A percentile compares a stretch with the other conserved stretches of the same genome.
These are phyloP conservation scores for Drosophila erecta DNA, from an alignment of 1,140 invertebrate species.

Conservation along the genomic window DNA sequence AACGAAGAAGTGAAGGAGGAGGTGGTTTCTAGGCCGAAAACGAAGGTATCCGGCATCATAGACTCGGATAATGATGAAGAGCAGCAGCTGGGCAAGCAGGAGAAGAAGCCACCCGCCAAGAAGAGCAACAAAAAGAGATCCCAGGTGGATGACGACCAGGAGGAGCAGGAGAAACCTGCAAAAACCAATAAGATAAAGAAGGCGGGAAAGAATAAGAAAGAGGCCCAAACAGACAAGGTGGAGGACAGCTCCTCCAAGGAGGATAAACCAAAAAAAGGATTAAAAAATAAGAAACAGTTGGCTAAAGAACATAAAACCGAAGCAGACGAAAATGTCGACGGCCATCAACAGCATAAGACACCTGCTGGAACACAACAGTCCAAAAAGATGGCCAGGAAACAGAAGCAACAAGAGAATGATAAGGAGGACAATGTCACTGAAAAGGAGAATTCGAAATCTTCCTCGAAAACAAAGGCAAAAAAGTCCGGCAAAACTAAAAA, in stretches of 20 bases:
- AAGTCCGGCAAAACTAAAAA: not conserved
- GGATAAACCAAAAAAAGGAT: not conserved
- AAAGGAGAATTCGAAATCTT: not conserved
- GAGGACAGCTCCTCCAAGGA: not conserved
- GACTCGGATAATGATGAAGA: slow-evolving; percentile 60
- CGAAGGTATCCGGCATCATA: slow-evolving; percentile 49
- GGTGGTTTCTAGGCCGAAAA: slow-evolving; percentile 11
- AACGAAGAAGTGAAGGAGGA: slow-evolving; percentile 8
- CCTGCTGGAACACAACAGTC: not conserved
- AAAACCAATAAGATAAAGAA: not conserved
- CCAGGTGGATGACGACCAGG: not conserved
- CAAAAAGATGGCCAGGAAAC: not conserved
- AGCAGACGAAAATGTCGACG: not conserved
- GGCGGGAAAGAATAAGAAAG: not conserved
- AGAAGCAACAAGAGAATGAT: not conserved
- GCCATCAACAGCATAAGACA: too few species aligned
- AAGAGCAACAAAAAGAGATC: slow-evolving; percentile 6
- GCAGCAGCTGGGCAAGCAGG: not conserved
- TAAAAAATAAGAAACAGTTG: slow-evolving; percentile 17
- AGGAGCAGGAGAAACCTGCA: slow-evolving; percentile 13
- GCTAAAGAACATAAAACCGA: too few species aligned
- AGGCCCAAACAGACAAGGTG: not conserved
- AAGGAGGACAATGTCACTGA: not conserved
- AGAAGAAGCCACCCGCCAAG: slow-evolving; percentile 20
- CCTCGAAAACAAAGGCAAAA: slow-evolving; percentile 33